These are phyloP conservation scores for Alectura lathami DNA, from an alignment of 2,113 vertebrate species.

Conservation along the genomic window DNA sequence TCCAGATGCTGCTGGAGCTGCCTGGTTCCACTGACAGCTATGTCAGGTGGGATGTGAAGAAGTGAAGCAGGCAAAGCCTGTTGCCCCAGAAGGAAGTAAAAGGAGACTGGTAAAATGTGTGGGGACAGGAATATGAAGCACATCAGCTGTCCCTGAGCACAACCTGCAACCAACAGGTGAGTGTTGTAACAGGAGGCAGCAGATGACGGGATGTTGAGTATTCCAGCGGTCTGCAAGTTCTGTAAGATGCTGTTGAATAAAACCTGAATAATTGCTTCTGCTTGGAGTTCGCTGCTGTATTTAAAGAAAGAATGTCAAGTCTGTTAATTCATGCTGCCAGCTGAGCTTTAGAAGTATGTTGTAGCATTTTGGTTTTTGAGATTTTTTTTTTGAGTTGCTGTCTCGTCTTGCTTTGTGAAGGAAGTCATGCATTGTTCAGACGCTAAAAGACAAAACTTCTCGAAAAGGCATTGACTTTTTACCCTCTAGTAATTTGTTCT, in stretches of 20 bases:
- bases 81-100: background rate
- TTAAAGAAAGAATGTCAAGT: background rate
- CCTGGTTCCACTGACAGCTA: background rate
- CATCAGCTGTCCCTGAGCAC: background rate
- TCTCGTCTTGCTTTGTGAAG: background rate
- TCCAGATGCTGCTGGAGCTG: background rate
- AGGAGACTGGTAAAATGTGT: background rate
- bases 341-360: background rate
- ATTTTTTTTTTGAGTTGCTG: background rate
- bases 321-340: background rate
- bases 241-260: background rate
- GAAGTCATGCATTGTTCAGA: background rate
- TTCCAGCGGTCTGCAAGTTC: background rate
- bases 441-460: background rate
- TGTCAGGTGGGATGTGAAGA: background rate
- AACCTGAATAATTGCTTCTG: background rate
- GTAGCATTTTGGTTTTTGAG: background rate
- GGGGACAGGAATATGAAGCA: background rate
- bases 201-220: background rate
- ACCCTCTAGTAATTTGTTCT: background rate
- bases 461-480: background rate
- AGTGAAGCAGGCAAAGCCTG: background rate
- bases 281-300: background rate
- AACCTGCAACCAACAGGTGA: background rate
- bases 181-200: background rate